These are phyloP conservation scores for Botia almorhae DNA, from an alignment of 2,797 vertebrate species.

Conservation along the genomic window DNA sequence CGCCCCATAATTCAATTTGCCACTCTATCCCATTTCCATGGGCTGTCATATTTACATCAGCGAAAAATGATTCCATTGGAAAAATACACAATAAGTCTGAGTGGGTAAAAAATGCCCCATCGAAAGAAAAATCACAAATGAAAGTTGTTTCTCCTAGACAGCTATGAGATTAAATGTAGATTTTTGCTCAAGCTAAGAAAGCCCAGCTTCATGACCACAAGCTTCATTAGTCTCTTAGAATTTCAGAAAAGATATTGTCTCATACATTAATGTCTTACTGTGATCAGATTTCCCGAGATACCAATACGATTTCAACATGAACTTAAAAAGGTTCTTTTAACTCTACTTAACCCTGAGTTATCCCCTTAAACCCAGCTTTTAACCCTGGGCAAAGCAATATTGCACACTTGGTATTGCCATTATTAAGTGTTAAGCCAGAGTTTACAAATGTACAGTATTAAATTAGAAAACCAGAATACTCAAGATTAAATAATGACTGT, in stretches of 20 bases:
- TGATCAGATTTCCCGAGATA: not conserved
- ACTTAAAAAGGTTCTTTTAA: not conserved
- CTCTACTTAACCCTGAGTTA: not conserved
- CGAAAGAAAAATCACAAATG: not conserved
- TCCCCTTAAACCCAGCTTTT: not conserved
- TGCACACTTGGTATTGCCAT: too few species aligned
- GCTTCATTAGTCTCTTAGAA: too few species aligned
- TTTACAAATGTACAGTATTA: too few species aligned
- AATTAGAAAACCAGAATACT: too few species aligned
- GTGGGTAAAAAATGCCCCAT: not conserved
- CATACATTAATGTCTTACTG: too few species aligned
- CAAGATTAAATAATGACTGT: too few species aligned
- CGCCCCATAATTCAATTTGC: conserved; percentile 77
- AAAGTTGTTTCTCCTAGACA: not conserved
- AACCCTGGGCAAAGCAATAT: not conserved
- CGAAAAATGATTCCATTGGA: conserved; percentile 43
- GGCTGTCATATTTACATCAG: conserved; percentile 67
- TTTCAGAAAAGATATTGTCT: too few species aligned
- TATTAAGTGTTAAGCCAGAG: too few species aligned
- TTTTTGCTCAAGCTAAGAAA: not conserved
- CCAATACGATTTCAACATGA: not conserved
- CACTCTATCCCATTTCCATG: conserved; percentile 74
- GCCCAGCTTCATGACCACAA: not conserved
- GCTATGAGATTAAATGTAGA: not conserved
- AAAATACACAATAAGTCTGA: conserved; percentile 24